A percentile compares a stretch with the other conserved stretches of the same genome.
Evolutionary conservation across 1,140 invertebrate genomes (phyloP).

Genomic region (Nasonia giraulti): DNA sequence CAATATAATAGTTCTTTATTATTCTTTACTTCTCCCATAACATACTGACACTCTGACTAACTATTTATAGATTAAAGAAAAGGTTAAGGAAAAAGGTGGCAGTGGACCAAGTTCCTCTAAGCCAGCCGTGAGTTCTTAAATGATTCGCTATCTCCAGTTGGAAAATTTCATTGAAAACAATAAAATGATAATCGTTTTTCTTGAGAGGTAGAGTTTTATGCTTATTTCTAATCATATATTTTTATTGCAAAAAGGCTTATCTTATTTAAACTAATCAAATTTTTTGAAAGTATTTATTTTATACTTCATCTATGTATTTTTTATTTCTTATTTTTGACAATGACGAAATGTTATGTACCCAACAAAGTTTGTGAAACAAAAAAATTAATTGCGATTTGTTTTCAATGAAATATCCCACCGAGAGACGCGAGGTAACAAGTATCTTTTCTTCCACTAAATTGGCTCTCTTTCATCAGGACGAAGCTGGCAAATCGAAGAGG

Average conservation of each 20-base stretch:
- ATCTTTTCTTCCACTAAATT: constrained; percentile 1
- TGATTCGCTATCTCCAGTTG: constrained; percentile 23
- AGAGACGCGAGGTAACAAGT: background rate
- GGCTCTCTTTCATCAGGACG: constrained; percentile 55
- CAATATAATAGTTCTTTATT: background rate
- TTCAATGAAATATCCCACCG: constrained; percentile 33
- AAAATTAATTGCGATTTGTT: constrained; percentile 24
- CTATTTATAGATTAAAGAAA: constrained; percentile 49
- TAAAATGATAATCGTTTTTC: background rate
- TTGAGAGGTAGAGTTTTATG: no score
- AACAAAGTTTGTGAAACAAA: background rate
- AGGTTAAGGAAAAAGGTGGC: constrained; percentile 67
- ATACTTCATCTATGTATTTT: background rate
- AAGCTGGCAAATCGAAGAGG: constrained; percentile 64
- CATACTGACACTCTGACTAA: constrained; percentile 43
- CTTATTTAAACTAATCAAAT: no score
- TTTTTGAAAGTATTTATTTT: no score
- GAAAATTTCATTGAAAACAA: constrained; percentile 42
- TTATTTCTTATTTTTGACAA: background rate
- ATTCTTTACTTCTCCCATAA: constrained; percentile 28
- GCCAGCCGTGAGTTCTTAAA: constrained; percentile 66
- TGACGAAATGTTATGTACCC: background rate
- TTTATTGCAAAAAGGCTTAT: no score
- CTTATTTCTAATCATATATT: no score
- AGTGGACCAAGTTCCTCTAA: constrained; percentile 69